Evolutionary conservation across 1,140 invertebrate genomes (phyloP).

Genomic region (Arctopsyche grandis): DNA sequence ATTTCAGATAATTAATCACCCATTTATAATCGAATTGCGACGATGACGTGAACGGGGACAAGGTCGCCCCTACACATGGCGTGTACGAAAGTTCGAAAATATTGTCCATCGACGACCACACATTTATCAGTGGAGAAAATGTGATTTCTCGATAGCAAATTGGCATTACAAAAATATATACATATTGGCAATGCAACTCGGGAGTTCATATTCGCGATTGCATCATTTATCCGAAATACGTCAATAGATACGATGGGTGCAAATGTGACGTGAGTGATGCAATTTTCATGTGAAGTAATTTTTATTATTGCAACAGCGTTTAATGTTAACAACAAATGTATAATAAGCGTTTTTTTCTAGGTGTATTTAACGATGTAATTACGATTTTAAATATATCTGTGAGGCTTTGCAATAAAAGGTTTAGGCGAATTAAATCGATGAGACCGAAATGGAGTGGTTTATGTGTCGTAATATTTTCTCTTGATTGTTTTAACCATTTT

Average conservation of each 20-base stretch:
- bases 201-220: not conserved
- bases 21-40: not conserved
- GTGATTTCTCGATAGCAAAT: not conserved
- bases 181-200: not conserved
- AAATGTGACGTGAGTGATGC: not conserved
- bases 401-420: not conserved
- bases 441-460: not conserved
- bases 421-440: not conserved
- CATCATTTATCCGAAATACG: not conserved
- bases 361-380: not conserved
- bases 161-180: not conserved
- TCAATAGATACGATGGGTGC: not conserved
- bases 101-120: not conserved
- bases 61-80: not conserved
- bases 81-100: not conserved
- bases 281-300: not conserved
- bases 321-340: not conserved
- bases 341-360: not conserved
- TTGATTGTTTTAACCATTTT: no score
- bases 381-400: not conserved
- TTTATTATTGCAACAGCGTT: not conserved
- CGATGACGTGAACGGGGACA: constrained; percentile 16
- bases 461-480: no score
- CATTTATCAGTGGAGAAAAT: not conserved
- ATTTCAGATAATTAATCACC: not conserved